phyloP scores from a whole-genome alignment of 2,888 invertebrate species.

The Apotomis capreana region DNA sequence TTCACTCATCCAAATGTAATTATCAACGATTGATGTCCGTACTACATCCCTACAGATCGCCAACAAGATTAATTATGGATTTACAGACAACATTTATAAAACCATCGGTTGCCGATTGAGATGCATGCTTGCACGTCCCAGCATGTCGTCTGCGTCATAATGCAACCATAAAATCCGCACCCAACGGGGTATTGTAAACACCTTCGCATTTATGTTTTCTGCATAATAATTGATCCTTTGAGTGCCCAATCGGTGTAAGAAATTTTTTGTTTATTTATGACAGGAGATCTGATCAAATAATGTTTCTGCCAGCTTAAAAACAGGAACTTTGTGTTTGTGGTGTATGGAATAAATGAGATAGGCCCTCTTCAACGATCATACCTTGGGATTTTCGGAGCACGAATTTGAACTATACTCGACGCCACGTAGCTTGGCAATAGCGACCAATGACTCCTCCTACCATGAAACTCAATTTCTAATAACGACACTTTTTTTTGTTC shows the following conservation, averaged over 20 bases:
- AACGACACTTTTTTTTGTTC: no score
- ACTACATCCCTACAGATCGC: background rate
- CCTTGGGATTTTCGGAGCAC: no score
- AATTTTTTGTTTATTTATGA: background rate
- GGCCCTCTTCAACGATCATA: no score
- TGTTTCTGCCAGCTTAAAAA: no score
- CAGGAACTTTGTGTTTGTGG: no score
- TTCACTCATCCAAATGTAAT: no score
- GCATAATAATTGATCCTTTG: slow-evolving; percentile 25
- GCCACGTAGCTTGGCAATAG: no score
- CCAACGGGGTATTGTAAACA: slow-evolving; percentile 30
- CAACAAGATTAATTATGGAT: slow-evolving; percentile 7
- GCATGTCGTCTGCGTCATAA: slow-evolving; percentile 25
- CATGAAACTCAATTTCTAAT: no score
- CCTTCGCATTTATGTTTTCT: slow-evolving; percentile 19
- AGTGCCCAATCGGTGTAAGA: slow-evolving; percentile 13
- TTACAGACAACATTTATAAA: slow-evolving; percentile 5
- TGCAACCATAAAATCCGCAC: slow-evolving; percentile 35
- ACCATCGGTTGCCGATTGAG: slow-evolving; percentile 23
- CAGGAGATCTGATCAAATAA: no score
- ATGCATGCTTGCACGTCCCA: slow-evolving; percentile 19
- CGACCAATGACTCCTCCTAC: no score
- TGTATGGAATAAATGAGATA: no score
- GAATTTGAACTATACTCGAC: no score
- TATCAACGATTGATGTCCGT: background rate